phyloP scores from a whole-genome alignment of 2,888 invertebrate genomes.

The Sminthurinus aureus region DNA sequence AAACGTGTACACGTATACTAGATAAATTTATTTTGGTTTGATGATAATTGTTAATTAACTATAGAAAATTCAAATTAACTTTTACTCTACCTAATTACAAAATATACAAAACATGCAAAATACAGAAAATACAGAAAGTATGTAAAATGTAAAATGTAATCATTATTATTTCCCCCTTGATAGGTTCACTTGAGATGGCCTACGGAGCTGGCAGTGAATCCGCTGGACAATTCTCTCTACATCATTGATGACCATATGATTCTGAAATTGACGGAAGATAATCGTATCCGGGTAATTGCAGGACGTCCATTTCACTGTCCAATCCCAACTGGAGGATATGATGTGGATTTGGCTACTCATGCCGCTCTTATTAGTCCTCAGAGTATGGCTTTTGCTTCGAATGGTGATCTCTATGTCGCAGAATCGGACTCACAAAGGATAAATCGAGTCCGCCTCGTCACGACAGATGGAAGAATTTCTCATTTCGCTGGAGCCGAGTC shows the following conservation, averaged over 20 bases:
- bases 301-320: constrained; percentile 93
- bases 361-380: constrained; percentile 90
- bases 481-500: constrained; percentile 95
- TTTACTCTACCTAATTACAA: too few species aligned
- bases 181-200: constrained; percentile 93
- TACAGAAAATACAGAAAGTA: background rate
- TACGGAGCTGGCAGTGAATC: constrained; percentile 92
- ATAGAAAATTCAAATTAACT: too few species aligned
- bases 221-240: constrained; percentile 91
- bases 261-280: constrained; percentile 88
- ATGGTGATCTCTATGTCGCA: constrained; percentile 91
- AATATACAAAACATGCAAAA: background rate
- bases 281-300: constrained; percentile 89
- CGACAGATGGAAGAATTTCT: constrained; percentile 90
- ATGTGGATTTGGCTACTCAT: constrained; percentile 87
- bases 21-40: background rate
- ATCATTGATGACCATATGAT: constrained; percentile 97
- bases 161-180: constrained; percentile 38
- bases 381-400: constrained; percentile 90
- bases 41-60: background rate
- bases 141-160: background rate
- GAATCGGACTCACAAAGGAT: constrained; percentile 96
- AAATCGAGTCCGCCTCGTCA: constrained; percentile 88
- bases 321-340: constrained; percentile 75
- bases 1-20: too few species aligned